These are phyloP conservation scores for Channa striata DNA, from an alignment of 2,797 vertebrate genomes.

Conservation along the genomic window DNA sequence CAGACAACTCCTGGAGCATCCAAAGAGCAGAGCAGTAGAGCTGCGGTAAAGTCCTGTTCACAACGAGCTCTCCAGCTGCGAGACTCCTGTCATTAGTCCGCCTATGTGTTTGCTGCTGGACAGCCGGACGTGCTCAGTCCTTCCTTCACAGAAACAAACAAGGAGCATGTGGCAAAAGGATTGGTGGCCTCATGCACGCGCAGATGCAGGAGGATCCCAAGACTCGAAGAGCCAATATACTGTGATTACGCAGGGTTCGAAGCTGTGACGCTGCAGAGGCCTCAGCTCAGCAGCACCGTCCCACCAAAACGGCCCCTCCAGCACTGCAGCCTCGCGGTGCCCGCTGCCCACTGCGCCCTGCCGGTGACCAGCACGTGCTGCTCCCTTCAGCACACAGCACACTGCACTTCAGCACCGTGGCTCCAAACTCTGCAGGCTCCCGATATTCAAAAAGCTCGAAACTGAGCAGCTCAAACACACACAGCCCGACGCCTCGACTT, in stretches of 20 bases:
- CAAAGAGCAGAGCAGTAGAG: conserved; percentile 27
- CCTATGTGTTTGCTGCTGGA: conserved; percentile 30
- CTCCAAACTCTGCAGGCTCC: too few species aligned
- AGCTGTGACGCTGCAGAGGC: too few species aligned
- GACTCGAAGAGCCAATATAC: conserved; percentile 17
- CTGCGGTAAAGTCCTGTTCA: conserved; percentile 52
- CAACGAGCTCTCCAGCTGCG: conserved; percentile 36
- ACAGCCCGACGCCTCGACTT: too few species aligned
- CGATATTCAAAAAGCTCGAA: too few species aligned
- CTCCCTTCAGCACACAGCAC: too few species aligned
- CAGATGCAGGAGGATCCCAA: conserved; percentile 1
- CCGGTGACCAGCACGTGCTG: neutral
- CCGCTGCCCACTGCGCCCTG: neutral
- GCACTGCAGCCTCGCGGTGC: too few species aligned
- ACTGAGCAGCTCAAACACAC: too few species aligned
- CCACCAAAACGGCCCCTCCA: too few species aligned
- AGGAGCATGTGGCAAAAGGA: conserved; percentile 7
- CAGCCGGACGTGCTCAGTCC: neutral
- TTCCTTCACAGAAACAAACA: neutral
- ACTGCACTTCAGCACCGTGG: too few species aligned
- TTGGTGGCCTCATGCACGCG: conserved; percentile 7
- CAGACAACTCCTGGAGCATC: conserved; percentile 67
- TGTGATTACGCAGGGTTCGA: too few species aligned
- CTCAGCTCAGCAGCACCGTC: too few species aligned
- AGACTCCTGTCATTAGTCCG: conserved; percentile 30